Evolutionary conservation across 1,140 invertebrate genomes (phyloP), one percentile per base, ranked within the genome.

Genomic region (Nasonia longicornis): DNA sequence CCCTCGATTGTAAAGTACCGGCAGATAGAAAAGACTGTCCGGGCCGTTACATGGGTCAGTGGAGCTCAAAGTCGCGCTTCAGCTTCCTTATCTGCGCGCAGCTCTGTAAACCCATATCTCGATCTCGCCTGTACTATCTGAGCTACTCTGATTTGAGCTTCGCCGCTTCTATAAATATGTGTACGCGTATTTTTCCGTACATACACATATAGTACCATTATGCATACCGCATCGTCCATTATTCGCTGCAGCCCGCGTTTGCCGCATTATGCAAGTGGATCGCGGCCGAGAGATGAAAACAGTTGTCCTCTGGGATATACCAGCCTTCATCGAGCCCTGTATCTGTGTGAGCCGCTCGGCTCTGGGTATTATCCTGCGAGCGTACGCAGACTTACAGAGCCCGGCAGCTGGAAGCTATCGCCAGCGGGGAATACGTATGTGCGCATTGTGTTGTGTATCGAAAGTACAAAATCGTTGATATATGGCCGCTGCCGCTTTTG

Each of bases 21-120:
- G 83, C 48, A 85, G 86, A 89, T 88, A 87, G 86, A 86, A 82
- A 85, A 84, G 85, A 82, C 83, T 82, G 83, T 83, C 84, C 84
- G 79, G 82, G 85, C 81, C 83, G 84, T 88, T 88, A 87, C 87
- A 88, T 86, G 88, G 86, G 85, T 89, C 88, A 87, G 84, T 85
- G 85, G 77, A 88, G 81, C 85, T 87, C 85, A 87, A 88, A 87
- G 86, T 88, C 82, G 82, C 35, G 75, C 35, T 31, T n/a, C 69
- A 67, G 20, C 31, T 79, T 38, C 16, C 10, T 64, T 22, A 16
- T 66, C 29, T 66, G n/a, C 29, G 22, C 69, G 11, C 69, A 72
- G 26, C 26, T 38, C 64, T 69, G 52, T 73, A 73, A 71, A 63
- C 48, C 29, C 10, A 29, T 29, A 26, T 16, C 31, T 7, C 31